Percentiles rank a stretch among this genome's conserved stretches.
Evolutionary conservation across 2,888 invertebrate species (phyloP).

Genomic region (Pteria penguin): DNA sequence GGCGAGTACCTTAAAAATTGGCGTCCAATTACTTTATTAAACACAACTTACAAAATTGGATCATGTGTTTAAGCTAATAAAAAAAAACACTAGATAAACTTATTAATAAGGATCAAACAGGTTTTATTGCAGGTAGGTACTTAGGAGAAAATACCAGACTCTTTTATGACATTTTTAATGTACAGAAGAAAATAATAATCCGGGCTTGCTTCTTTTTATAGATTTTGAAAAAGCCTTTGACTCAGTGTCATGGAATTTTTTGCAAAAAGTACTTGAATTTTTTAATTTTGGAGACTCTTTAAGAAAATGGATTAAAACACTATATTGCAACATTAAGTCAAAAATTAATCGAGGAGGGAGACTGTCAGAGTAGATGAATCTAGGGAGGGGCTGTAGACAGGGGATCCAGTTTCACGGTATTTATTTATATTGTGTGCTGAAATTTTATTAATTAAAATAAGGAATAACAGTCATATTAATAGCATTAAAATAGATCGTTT

Average conservation of each 20-base stretch:
- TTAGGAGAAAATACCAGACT: slow-evolving; percentile 8
- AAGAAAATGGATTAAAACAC: slow-evolving; percentile 1
- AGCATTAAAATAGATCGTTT: background rate
- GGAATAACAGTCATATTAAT: background rate
- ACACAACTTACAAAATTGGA: slow-evolving; percentile 12
- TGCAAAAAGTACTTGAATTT: background rate
- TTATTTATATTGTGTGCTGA: slow-evolving; percentile 19
- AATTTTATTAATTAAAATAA: background rate
- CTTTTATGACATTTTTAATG: slow-evolving; percentile 1
- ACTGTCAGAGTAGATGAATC: background rate
- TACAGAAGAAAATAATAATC: background rate
- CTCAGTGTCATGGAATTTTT: slow-evolving; percentile 5
- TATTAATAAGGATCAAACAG: slow-evolving; percentile 14
- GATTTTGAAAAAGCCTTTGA: slow-evolving; percentile 30
- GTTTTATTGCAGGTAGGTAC: slow-evolving; percentile 21
- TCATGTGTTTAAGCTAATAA: slow-evolving; percentile 5
- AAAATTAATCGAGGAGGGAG: slow-evolving; percentile 13
- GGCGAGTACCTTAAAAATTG: background rate
- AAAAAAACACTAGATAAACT: slow-evolving; percentile 15
- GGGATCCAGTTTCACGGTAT: slow-evolving; percentile 17
- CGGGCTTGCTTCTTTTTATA: background rate
- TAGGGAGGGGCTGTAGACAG: slow-evolving; percentile 15
- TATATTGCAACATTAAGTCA: background rate
- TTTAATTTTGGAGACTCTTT: slow-evolving; percentile 18
- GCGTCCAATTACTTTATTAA: background rate